Percentiles rank a stretch among this genome's conserved stretches.
Evolutionary conservation across 1,140 invertebrate genomes (phyloP).

Genomic region (Drosophila bifasciata): DNA sequence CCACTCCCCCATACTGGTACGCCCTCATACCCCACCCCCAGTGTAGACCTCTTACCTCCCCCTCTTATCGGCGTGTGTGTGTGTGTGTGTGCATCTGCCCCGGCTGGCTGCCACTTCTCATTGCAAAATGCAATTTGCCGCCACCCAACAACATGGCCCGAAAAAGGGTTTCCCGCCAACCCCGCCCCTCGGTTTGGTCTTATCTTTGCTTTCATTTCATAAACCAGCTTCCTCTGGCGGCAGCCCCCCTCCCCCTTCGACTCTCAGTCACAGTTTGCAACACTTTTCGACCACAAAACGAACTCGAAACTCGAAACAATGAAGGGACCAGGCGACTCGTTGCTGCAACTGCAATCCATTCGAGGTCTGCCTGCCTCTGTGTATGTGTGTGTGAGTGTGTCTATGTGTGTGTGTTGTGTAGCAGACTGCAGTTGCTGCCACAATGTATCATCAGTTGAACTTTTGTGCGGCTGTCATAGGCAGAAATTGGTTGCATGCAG

Average conservation of each 20-base stretch:
- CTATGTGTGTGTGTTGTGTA: constrained; percentile 36
- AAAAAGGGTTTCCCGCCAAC: constrained; percentile 39
- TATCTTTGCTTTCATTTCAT: constrained; percentile 82
- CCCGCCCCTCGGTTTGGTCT: constrained; percentile 47
- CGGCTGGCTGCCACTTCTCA: constrained; percentile 25
- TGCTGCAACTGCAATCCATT: constrained; percentile 74
- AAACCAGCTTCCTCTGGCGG: constrained; percentile 55
- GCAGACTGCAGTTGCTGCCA: constrained; percentile 73
- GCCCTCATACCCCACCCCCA: neutral
- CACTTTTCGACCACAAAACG: constrained; percentile 66
- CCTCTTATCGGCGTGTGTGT: constrained; percentile 37
- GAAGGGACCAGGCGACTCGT: constrained; percentile 49
- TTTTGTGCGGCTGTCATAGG: constrained; percentile 78
- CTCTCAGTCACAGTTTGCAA: constrained; percentile 75
- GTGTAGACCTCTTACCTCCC: neutral
- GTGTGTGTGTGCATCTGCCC: constrained; percentile 46
- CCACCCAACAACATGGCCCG: constrained; percentile 47
- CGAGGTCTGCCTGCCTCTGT: constrained; percentile 19
- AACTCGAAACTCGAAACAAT: constrained; percentile 71
- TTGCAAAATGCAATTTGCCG: constrained; percentile 79
- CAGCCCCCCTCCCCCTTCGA: constrained; percentile 5
- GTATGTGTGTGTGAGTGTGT: constrained; percentile 13
- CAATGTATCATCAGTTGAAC: constrained; percentile 81
- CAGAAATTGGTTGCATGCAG: constrained; percentile 75
- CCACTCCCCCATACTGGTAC: constrained; percentile 48